Base-by-base conservation (phyloP, 2,797 vertebrate genomes). In the Ispidina lecontei region DNA sequence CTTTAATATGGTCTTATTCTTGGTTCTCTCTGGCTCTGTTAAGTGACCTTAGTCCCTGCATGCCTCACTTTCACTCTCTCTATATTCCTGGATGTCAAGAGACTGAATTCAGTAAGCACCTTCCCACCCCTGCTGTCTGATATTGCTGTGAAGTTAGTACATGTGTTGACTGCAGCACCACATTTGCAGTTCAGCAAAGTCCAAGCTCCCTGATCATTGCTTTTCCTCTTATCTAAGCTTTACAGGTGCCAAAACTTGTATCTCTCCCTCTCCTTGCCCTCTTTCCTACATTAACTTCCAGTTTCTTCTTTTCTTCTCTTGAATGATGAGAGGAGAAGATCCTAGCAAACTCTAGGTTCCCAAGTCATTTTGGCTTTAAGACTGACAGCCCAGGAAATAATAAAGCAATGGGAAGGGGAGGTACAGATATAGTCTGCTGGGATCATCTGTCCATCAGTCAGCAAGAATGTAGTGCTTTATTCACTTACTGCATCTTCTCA, bases 391-490 rank as follows among this genome's bases (percentile, higher is more conserved):
- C 43, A 74, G 71, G 22, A 87, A 90, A 87, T 72, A 43, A 43
- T 3, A 63, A 31, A 89, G 72, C 59, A 68, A 13, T 67, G 56
- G 58, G 35, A 85, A 74, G 20, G 35, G 15, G 31, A 79, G 59
- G 71, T 72, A 28, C 23, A 73, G 60, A 65, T 46, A 43, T n/a
- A 78, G 63, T 49, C 76, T 91, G 59, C 78, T 77, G 33, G 54
- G 63, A 81, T 91, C 54, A 58, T 93, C 79, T 94, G 81, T 89
- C 89, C 71, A 59, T 93, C 92, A 88, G 52, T 70, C 72, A 72
- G 79, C 64, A 87, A 55, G 62, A 77, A 31, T 20, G 37, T 47
- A 86, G 77, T 89, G 54, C 72, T 93, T 93, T 89, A 84, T 83
- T 90, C 91, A 89, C 56, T 95, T 87, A 63, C 84, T 89, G 31